Percentiles rank a stretch among this genome's conserved stretches.
Conservation (phyloP, 1,140 invertebrate species). For the Drosophila ambigua region DNA sequence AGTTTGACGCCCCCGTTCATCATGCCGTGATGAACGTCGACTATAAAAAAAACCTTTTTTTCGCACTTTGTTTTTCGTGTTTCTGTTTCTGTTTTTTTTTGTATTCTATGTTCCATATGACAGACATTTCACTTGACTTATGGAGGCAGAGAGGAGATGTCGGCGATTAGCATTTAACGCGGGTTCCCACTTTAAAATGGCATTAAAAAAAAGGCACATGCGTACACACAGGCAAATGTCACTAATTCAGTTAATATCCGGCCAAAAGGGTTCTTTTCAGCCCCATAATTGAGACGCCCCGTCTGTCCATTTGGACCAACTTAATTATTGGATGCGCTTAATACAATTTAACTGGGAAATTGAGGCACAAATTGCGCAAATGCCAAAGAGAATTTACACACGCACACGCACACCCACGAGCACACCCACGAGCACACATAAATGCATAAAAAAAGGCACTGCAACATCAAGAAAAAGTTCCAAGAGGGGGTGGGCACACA, state of each 20-base stretch:
- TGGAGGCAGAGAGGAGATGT: constrained; percentile 31
- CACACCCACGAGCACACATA: constrained; percentile 8
- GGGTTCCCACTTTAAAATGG: constrained; percentile 27
- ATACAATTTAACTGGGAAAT: constrained; percentile 70
- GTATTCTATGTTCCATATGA: constrained; percentile 13
- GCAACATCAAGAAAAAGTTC: no score
- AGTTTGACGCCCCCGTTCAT: constrained; percentile 77
- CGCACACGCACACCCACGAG: no score
- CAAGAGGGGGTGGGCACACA: no score
- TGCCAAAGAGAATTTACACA: constrained; percentile 22
- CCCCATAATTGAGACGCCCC: constrained; percentile 66
- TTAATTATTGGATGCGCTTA: constrained; percentile 70
- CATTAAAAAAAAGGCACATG: constrained; percentile 20
- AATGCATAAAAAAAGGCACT: constrained; percentile 15
- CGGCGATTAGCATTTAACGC: constrained; percentile 54
- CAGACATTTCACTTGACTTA: constrained; percentile 63
- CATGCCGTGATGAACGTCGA: constrained; percentile 73
- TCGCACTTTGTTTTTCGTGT: constrained; percentile 15
- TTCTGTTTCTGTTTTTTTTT: no score
- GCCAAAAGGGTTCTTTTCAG: constrained; percentile 38
- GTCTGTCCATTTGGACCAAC: constrained; percentile 55
- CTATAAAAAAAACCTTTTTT: constrained; percentile 49
- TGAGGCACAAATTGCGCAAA: constrained; percentile 55
- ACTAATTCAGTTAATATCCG: constrained; percentile 67
- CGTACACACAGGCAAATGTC: constrained; percentile 32